A percentile compares a stretch with the other conserved stretches of the same genome.
Evolutionary conservation across 2,113 vertebrate genomes (phyloP).

Genomic region (Brachyhypopomus occidentalis): DNA sequence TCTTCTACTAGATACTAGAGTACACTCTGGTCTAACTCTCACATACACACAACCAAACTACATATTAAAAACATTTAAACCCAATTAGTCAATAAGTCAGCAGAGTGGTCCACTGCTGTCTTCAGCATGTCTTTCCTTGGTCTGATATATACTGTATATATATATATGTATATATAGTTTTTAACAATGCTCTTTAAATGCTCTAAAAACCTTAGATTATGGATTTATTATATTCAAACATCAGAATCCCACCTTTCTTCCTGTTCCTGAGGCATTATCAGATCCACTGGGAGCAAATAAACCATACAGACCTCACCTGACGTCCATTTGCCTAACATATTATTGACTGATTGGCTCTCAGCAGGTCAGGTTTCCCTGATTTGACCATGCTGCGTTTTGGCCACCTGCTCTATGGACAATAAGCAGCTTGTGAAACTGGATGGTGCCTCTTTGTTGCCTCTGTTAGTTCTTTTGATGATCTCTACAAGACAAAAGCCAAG

Average conservation of each 20-base stretch:
- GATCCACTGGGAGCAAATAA: slow-evolving; percentile 16
- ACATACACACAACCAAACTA: too few species aligned
- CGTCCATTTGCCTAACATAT: slow-evolving; percentile 19
- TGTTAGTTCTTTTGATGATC: slow-evolving; percentile 35
- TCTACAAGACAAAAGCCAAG: slow-evolving; percentile 16
- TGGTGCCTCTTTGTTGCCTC: slow-evolving; percentile 39
- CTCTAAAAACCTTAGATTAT: slow-evolving; percentile 3
- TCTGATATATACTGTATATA: too few species aligned
- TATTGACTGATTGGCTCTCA: slow-evolving; percentile 31
- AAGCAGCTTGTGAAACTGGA: slow-evolving; percentile 43
- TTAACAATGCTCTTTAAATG: not conserved
- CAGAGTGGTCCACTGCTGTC: too few species aligned
- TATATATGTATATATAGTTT: not conserved
- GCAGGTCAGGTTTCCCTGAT: slow-evolving; percentile 34
- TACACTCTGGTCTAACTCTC: too few species aligned
- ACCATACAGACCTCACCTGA: slow-evolving; percentile 5
- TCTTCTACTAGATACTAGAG: too few species aligned
- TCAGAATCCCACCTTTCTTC: slow-evolving; percentile 1
- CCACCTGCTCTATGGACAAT: slow-evolving; percentile 41
- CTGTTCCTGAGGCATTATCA: slow-evolving; percentile 10
- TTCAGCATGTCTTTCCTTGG: too few species aligned
- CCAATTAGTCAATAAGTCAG: too few species aligned
- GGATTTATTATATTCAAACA: not conserved
- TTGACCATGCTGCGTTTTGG: slow-evolving; percentile 35
- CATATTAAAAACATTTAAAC: too few species aligned